Percentiles rank a stretch among this genome's conserved stretches.
Evolutionary conservation across 2,797 vertebrate genomes (phyloP).

Genomic region (Sparidentex hasta): DNA sequence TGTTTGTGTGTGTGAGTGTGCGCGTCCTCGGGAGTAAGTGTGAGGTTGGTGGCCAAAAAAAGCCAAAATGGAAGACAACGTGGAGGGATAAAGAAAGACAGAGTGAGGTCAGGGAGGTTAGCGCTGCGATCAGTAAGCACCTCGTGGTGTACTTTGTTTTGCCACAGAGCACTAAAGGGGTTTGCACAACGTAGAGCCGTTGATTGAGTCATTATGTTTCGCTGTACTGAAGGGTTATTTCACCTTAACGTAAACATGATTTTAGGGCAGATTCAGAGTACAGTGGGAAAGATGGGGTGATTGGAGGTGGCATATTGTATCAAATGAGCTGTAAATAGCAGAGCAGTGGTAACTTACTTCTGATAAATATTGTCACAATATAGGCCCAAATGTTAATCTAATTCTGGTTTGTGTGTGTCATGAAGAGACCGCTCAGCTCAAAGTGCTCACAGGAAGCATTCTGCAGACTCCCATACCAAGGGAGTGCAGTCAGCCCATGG

Average conservation of each 20-base stretch:
- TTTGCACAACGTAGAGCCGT: too few relatives aligned
- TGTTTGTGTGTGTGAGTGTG: slow-evolving; percentile 26
- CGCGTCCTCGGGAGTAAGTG: slow-evolving; percentile 50
- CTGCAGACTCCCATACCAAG: slow-evolving; percentile 11
- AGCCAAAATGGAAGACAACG: slow-evolving; percentile 67
- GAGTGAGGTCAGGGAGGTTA: slow-evolving; percentile 23
- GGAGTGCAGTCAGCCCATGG: neutral
- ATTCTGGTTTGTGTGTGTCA: neutral
- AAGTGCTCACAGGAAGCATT: neutral
- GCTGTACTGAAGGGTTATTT: neutral
- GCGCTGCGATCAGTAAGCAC: slow-evolving; percentile 25
- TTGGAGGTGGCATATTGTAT: neutral
- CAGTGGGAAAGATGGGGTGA: neutral
- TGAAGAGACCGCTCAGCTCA: neutral
- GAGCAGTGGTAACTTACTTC: neutral
- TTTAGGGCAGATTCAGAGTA: neutral
- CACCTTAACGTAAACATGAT: neutral
- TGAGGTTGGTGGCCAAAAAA: slow-evolving; percentile 74
- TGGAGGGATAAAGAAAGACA: slow-evolving; percentile 52
- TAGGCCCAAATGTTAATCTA: neutral
- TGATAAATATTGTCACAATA: neutral
- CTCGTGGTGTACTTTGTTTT: slow-evolving; percentile 2
- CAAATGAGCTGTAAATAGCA: neutral
- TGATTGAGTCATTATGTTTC: slow-evolving; percentile 5
- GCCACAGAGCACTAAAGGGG: slow-evolving; percentile 3